Base-by-base conservation (phyloP, 2,888 invertebrate species). In the Aleiodes testaceus region DNA sequence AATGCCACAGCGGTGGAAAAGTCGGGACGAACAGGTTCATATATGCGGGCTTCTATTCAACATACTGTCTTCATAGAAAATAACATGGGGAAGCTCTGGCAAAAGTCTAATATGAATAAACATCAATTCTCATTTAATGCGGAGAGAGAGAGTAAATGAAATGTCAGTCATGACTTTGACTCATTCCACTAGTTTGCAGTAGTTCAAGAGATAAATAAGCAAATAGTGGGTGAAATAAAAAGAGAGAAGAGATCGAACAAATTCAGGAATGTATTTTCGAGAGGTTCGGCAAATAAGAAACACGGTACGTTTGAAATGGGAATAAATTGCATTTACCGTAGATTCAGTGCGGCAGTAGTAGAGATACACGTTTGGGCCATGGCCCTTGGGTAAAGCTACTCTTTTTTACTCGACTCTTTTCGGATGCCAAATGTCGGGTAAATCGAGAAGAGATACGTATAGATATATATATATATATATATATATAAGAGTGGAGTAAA, bases 401-500 rank as follows among this genome's bases (percentile, higher is more conserved):
- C 16, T 18, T 20, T 26, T 36, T 36, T 30, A 7, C 53, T 12
- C n/a, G 3, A 12, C 30, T 22, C 26, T 59, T 59, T 59, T 16
- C 59, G 42, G 42, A 59, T 59, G 59, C 42, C 59, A 63, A 63
- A 63, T 63, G 63, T 63, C 63, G 26, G 45, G 63, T 20, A 63
- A 59, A 26, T 59, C 36, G n/a, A 55, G 26, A 30, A 9, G 7
- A 30, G 30, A 55, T 6, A 55, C 36, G 55, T 55, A 30, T n/a
- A n/a, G n/a, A n/a, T n/a, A n/a, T n/a, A n/a, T n/a, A n/a, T 0
- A 26, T 26, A 26, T 26, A 26, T 26, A 26, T 26, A 26, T 26
- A 26, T 42, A 59, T 42, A 59, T 18, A 42, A 59, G 20, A 42
- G 59, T 50, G 20, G 20, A 50, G 70, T 53, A 76, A 76, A 78